phyloP scores from a whole-genome alignment of 2,888 invertebrate genomes.

The Cepaea hortensis region DNA sequence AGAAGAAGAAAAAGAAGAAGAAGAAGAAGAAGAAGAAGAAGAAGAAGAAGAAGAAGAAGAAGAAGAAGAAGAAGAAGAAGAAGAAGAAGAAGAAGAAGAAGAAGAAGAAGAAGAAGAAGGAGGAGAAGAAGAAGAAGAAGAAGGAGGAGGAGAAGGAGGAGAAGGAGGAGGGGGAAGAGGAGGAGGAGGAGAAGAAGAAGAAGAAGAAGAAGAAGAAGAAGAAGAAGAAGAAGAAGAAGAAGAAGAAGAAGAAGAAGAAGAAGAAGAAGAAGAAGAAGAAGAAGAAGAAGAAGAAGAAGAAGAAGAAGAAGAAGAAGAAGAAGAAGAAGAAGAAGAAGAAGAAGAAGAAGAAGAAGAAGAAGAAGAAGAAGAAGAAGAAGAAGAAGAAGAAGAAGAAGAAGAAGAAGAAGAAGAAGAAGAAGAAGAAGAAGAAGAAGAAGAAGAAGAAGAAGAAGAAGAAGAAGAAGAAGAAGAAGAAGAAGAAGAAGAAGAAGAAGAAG shows the following conservation, averaged over 20 bases:
- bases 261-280: slow-evolving; percentile 33
- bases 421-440: slow-evolving; percentile 26
- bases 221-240: slow-evolving; percentile 36
- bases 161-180: too few species aligned
- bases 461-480: slow-evolving; percentile 36
- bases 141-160: too few species aligned
- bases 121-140: slow-evolving; percentile 37
- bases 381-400: slow-evolving; percentile 16
- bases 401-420: slow-evolving; percentile 32
- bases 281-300: slow-evolving; percentile 15
- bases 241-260: slow-evolving; percentile 33
- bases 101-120: not conserved
- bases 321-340: not conserved
- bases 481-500: slow-evolving; percentile 34
- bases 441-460: slow-evolving; percentile 36
- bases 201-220: slow-evolving; percentile 32
- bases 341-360: slow-evolving; percentile 10
- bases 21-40: not conserved
- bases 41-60: not conserved
- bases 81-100: slow-evolving; percentile 11
- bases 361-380: slow-evolving; percentile 9
- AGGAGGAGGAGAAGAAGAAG: slow-evolving; percentile 19
- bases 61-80: not conserved
- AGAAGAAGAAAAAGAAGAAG: slow-evolving; percentile 21
- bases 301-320: not conserved